phyloP scores from a whole-genome alignment of 2,113 vertebrate genomes.

The Bostrychus sinensis region DNA sequence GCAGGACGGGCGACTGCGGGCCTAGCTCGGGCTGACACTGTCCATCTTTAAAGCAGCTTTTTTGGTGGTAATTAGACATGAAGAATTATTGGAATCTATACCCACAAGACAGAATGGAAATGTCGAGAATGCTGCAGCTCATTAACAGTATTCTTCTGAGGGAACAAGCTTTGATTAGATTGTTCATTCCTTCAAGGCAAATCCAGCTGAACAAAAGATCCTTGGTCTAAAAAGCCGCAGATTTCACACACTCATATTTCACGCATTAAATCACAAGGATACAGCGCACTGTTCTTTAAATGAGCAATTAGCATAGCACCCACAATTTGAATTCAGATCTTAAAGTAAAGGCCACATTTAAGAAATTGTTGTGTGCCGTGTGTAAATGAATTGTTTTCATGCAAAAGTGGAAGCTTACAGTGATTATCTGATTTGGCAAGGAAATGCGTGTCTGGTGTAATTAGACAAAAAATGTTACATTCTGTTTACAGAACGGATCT shows the following conservation, averaged over 20 bases:
- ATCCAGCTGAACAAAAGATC: constrained; percentile 67
- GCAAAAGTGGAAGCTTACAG: neutral
- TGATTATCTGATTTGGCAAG: constrained; percentile 32
- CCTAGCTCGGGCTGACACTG: constrained; percentile 20
- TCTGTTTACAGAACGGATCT: constrained; percentile 25
- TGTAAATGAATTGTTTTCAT: neutral
- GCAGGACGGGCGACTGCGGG: constrained; percentile 5
- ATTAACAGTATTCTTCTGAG: constrained; percentile 76
- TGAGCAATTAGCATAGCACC: constrained; percentile 30
- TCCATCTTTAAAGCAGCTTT: constrained; percentile 60
- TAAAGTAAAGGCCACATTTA: constrained; percentile 4
- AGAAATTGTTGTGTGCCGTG: neutral
- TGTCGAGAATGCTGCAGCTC: constrained; percentile 72
- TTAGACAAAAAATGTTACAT: constrained; percentile 27
- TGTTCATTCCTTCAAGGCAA: constrained; percentile 73
- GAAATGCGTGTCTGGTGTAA: constrained; percentile 45
- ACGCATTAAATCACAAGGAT: constrained; percentile 43
- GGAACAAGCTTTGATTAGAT: constrained; percentile 75
- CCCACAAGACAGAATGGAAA: constrained; percentile 74
- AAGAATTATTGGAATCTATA: constrained; percentile 76
- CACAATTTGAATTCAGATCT: constrained; percentile 28
- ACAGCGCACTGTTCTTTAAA: constrained; percentile 44
- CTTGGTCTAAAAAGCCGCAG: constrained; percentile 45
- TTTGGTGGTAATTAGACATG: constrained; percentile 72
- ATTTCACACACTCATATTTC: constrained; percentile 57